Evolutionary conservation across 1,140 invertebrate genomes (phyloP).

Genomic region (Leptopilina boulardi): DNA sequence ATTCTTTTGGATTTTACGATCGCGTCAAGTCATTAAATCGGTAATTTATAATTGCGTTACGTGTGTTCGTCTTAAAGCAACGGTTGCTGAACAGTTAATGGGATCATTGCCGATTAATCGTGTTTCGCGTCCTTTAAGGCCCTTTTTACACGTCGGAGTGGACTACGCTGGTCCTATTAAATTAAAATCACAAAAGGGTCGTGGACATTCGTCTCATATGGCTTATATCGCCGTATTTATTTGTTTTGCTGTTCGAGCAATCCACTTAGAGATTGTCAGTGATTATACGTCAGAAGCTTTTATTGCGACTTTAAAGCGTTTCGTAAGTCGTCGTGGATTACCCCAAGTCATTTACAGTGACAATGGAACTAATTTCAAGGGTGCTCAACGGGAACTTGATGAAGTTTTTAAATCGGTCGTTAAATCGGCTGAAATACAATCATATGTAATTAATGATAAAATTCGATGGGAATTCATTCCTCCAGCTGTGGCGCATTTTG

Average conservation of each 20-base stretch:
- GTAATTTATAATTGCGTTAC: constrained; percentile 47
- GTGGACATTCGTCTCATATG: constrained; percentile 35
- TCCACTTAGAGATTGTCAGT: constrained; percentile 1
- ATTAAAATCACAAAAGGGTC: constrained; percentile 50
- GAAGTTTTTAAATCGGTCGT: neutral
- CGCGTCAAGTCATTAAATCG: constrained; percentile 46
- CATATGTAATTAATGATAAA: neutral
- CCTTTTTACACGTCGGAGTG: constrained; percentile 58
- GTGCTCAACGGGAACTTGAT: neutral
- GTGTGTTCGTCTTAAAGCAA: constrained; percentile 33
- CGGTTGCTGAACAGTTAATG: constrained; percentile 41
- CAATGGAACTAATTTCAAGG: constrained; percentile 23
- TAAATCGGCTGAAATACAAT: neutral
- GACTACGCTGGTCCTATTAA: constrained; percentile 66
- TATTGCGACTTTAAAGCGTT: constrained; percentile 7
- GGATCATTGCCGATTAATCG: constrained; percentile 44
- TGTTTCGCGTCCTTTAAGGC: neutral
- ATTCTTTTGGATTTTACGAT: constrained; percentile 56
- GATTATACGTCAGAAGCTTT: neutral
- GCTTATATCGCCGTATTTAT: constrained; percentile 27
- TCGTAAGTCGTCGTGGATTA: neutral
- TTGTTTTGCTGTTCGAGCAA: neutral
- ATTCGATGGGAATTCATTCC: constrained; percentile 28
- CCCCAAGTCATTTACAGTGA: constrained; percentile 18
- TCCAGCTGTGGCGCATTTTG: neutral